phyloP scores from a whole-genome alignment of 2,113 vertebrate genomes.

The Fulmarus glacialis region DNA sequence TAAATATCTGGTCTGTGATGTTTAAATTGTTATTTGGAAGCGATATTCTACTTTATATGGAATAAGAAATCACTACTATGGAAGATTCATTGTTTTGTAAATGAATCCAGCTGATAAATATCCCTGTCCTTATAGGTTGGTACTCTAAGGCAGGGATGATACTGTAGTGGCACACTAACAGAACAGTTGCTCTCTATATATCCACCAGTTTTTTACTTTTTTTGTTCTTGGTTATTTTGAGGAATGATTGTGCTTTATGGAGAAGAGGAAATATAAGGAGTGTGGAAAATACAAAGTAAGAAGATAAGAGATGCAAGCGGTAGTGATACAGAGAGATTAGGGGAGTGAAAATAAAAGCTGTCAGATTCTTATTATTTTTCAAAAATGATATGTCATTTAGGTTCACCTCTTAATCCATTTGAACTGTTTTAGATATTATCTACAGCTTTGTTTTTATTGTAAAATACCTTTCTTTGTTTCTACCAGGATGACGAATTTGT shows the following conservation, averaged over 20 bases:
- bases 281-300: background rate
- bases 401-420: background rate
- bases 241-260: background rate
- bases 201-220: background rate
- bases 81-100: background rate
- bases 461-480: conserved; percentile 19
- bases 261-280: background rate
- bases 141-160: background rate
- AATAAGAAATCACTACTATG: background rate
- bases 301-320: background rate
- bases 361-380: background rate
- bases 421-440: background rate
- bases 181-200: background rate
- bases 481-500: conserved; percentile 87
- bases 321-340: background rate
- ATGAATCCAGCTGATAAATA: background rate
- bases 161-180: background rate
- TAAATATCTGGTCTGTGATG: background rate
- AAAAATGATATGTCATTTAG: background rate
- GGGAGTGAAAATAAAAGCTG: background rate
- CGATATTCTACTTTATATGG: background rate
- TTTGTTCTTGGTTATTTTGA: background rate
- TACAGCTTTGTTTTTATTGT: background rate
- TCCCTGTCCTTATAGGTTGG: background rate
- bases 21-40: background rate